Base-by-base conservation (phyloP, 2,888 invertebrate species). In the Catocala sponsa region DNA sequence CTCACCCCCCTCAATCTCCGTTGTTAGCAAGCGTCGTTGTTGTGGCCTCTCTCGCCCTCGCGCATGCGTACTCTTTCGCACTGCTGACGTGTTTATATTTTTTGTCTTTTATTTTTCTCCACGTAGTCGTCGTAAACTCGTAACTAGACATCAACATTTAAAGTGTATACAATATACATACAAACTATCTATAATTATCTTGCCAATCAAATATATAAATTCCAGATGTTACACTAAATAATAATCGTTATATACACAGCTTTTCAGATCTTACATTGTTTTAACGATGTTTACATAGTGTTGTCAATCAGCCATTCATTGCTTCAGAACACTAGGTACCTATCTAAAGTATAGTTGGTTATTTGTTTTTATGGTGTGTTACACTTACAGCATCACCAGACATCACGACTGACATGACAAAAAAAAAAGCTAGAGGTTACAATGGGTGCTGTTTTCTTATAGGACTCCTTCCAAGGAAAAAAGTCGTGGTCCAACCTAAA, bases 51-150 rank as follows among this genome's bases (percentile, higher is more conserved):
- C 87, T 85, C 82, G 79, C 79, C 67, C 68, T 84, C 88, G 89
- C 92, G 91, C 92, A 90, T 90, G 92, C 92, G 90, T 86, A 84
- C 86, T 91, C 90, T 67, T 88, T 92, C 89, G 64, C 88, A 87
- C 88, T 91, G 92, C 89, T 93, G 93, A 94, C 92, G 93, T 94
- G 92, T 92, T 92, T 93, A 91, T 91, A 86, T 91, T 93, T 92
- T 92, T 91, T 90, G 82, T 85, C 76, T 80, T 84, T 85, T 81
- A 80, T 87, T 89, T 88, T 88, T 88, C 77, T 80, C 77, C 73
- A 79, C 78, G 72, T 79, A 59, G 61, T 63, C 51, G 60, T 79
- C 77, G 78, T 76, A n/a, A 75, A 72, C 74, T 79, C 77, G 78
- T 76, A 75, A 72, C 74, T 72, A 68, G 65, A 62, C 57, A 72